phyloP scores from a whole-genome alignment of 2,797 vertebrate species.

The Sebastes taczanowskii region DNA sequence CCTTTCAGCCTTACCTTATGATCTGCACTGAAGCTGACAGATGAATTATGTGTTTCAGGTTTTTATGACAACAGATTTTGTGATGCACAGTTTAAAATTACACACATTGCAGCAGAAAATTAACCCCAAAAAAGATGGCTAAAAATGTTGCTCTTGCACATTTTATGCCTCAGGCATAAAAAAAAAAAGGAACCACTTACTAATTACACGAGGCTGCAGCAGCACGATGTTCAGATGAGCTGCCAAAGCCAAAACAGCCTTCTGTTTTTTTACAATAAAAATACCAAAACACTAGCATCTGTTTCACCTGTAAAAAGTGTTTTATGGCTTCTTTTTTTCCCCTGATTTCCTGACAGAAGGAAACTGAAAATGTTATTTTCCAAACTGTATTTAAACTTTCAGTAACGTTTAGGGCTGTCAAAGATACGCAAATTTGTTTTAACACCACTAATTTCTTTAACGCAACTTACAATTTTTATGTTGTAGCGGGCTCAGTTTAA shows the following conservation, averaged over 20 bases:
- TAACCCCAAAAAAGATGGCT: neutral
- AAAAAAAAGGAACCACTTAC: neutral
- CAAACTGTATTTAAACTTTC: neutral
- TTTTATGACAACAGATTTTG: conserved; percentile 18
- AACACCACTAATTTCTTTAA: no score
- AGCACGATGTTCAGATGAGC: conserved; percentile 44
- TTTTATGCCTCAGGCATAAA: conserved; percentile 50
- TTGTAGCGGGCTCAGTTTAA: no score
- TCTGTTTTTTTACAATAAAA: neutral
- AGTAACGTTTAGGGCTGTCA: no score
- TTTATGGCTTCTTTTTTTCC: neutral
- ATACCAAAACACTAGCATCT: neutral
- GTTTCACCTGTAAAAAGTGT: neutral
- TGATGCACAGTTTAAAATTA: conserved; percentile 14
- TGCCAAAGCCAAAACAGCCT: conserved; percentile 44
- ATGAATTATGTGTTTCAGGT: conserved; percentile 9
- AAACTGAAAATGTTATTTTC: neutral
- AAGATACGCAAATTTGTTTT: no score
- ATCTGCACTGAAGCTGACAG: conserved; percentile 9
- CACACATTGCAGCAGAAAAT: conserved; percentile 1
- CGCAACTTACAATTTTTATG: no score
- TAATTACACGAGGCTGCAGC: conserved; percentile 34
- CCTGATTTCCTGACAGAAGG: neutral
- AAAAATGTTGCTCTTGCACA: conserved; percentile 39
- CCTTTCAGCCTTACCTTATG: neutral